Evolutionary conservation across 1,140 invertebrate species (phyloP), one percentile per base, ranked within the genome.

Genomic region (Zeugodacus cucurbitae): DNA sequence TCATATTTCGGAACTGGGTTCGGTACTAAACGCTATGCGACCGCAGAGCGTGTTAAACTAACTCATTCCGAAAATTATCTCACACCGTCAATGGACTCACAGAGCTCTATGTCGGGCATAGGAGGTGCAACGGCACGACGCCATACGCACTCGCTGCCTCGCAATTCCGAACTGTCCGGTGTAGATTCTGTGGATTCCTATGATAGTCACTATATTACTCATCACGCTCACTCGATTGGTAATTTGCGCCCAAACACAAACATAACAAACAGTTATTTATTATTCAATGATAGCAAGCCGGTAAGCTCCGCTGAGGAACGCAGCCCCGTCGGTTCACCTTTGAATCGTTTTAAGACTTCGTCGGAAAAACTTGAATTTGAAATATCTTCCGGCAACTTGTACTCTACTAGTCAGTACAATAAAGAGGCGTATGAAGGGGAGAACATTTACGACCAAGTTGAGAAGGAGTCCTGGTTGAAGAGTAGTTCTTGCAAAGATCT

Each of bases 401-500:
- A 95, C 90, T 95, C 94, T 7, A 86, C 91, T 1, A 29, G 20
- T 14, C 90, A 91, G 59, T 93, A 92, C 89, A 90, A 93, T 1
- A 92, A 93, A 57, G 89, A 89, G 74, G 88, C 92, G 34, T 90
- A 90, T 54, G 91, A 92, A 74, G 92, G 93, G 20, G 91, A 92
- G 87, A 93, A 93, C 88, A 93, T 93, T 62, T 92, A 93, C 41
- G 91, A 94, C 89, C 91, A 94, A 87, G 90, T 91, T 2, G 91
- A 91, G 64, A 91, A 92, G 8, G 92, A 93, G 57, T 91, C 95
- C 44, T 96, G 96, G 96, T 95, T 96, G 87, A 96, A 97, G 90
- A 97, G 96, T 91, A 96, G 96, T 89, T 97, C 96, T 90, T 97
- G 97, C 94, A 95, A 96, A 91, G 96, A 97, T 90, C 94, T 97